A percentile compares a stretch with the other conserved stretches of the same genome.
Conservation (phyloP, 2,888 invertebrate genomes). For the Salticus scenicus region DNA sequence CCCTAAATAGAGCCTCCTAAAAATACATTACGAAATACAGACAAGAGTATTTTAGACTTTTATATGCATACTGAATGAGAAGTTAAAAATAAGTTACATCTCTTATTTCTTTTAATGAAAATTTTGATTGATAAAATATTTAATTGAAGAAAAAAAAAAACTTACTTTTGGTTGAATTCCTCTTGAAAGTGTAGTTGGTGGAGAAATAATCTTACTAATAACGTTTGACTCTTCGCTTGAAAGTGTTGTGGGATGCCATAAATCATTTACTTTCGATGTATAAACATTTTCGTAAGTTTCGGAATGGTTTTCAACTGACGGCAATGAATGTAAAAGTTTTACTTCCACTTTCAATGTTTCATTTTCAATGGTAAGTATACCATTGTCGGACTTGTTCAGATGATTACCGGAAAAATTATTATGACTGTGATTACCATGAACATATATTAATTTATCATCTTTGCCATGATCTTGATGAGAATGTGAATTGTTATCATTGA, state of each 20-base stretch:
- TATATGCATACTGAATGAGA: too few species aligned
- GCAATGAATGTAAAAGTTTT: background rate
- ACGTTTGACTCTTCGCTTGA: background rate
- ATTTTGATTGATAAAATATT: background rate
- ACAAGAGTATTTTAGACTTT: too few species aligned
- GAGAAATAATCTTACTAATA: background rate
- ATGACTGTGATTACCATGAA: background rate
- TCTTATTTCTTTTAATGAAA: background rate
- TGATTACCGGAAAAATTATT: background rate
- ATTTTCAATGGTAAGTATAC: background rate
- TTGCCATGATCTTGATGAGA: background rate
- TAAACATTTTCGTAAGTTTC: background rate
- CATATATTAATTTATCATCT: background rate
- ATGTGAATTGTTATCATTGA: background rate
- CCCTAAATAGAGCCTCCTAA: too few species aligned
- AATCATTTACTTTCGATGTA: background rate
- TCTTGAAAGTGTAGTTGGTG: background rate
- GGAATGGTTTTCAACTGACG: background rate
- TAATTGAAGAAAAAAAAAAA: too few species aligned
- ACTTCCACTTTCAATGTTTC: background rate
- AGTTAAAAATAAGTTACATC: too few species aligned
- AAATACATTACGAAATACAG: too few species aligned
- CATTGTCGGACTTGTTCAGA: background rate
- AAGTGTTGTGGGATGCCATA: background rate
- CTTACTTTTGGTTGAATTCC: background rate